These are phyloP conservation scores for Thaleichthys pacificus DNA, from an alignment of 2,797 vertebrate species.

Conservation along the genomic window DNA sequence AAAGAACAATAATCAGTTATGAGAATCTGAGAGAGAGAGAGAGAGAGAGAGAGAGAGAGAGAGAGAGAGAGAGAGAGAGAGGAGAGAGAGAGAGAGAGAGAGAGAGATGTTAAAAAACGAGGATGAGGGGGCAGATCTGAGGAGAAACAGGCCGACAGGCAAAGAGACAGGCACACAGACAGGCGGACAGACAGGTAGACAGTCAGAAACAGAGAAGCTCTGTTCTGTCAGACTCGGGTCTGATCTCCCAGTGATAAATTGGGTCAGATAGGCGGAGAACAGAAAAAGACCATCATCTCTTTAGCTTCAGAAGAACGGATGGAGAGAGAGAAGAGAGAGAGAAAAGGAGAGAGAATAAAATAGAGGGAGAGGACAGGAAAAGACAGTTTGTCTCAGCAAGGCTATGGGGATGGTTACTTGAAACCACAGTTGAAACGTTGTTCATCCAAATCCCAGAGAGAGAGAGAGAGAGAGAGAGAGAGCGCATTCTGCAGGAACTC, in stretches of 20 bases:
- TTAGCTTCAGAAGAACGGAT: constrained; percentile 23
- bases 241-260: constrained; percentile 65
- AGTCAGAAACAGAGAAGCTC: constrained; percentile 18
- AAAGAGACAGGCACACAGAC: constrained; percentile 26
- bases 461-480: not conserved
- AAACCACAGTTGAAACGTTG: too few species aligned
- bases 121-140: too few species aligned
- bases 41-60: not conserved
- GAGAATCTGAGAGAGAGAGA: not conserved
- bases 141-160: not conserved
- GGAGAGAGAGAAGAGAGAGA: constrained; percentile 11
- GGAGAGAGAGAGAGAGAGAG: not conserved
- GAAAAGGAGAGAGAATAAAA: not conserved
- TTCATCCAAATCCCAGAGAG: not conserved
- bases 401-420: too few species aligned
- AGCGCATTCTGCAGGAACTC: too few species aligned
- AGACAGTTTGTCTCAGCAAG: not conserved
- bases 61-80: not conserved
- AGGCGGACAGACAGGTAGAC: constrained; percentile 27
- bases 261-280: constrained; percentile 50
- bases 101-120: not conserved
- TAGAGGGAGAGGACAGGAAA: not conserved
- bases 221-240: constrained; percentile 52
- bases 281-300: constrained; percentile 43
- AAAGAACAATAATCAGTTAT: not conserved